Evolutionary conservation across 2,888 invertebrate genomes (phyloP).

Genomic region (Callosobruchus maculatus): DNA sequence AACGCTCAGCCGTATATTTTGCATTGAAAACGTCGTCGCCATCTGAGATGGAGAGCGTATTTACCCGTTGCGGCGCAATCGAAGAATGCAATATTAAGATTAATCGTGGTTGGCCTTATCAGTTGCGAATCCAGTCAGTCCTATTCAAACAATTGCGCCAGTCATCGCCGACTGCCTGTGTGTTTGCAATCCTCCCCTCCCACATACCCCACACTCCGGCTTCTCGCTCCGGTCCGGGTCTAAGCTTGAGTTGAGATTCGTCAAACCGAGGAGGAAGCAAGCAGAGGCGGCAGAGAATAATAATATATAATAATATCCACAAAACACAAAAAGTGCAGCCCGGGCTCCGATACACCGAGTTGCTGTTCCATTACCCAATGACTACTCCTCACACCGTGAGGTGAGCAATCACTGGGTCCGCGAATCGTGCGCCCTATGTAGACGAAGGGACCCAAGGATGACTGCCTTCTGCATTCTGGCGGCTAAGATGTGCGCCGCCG

Average conservation of each 20-base stretch:
- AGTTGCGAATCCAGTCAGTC: slow-evolving; percentile 39
- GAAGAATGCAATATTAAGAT: slow-evolving; percentile 49
- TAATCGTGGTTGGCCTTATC: slow-evolving; percentile 45
- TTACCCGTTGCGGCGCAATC: slow-evolving; percentile 30
- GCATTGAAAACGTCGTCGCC: not conserved
- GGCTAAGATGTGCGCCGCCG: no score
- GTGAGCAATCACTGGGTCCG: no score
- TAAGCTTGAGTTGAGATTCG: not conserved
- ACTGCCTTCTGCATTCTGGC: no score
- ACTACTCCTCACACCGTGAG: no score
- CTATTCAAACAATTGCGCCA: slow-evolving; percentile 46
- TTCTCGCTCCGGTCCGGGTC: slow-evolving; percentile 5
- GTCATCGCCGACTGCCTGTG: slow-evolving; percentile 35
- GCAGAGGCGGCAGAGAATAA: not conserved
- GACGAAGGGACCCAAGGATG: no score
- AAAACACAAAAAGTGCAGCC: no score
- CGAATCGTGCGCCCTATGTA: no score
- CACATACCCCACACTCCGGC: not conserved
- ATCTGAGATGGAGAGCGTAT: not conserved
- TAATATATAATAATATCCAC: no score
- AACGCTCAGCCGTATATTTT: not conserved
- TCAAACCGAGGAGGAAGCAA: not conserved
- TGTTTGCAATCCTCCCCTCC: slow-evolving; percentile 24
- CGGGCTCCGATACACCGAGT: no score
- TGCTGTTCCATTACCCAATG: no score